Evolutionary conservation across 2,797 vertebrate genomes (phyloP), one percentile per base, ranked within the genome.

Genomic region (Myripristis jacobus): DNA sequence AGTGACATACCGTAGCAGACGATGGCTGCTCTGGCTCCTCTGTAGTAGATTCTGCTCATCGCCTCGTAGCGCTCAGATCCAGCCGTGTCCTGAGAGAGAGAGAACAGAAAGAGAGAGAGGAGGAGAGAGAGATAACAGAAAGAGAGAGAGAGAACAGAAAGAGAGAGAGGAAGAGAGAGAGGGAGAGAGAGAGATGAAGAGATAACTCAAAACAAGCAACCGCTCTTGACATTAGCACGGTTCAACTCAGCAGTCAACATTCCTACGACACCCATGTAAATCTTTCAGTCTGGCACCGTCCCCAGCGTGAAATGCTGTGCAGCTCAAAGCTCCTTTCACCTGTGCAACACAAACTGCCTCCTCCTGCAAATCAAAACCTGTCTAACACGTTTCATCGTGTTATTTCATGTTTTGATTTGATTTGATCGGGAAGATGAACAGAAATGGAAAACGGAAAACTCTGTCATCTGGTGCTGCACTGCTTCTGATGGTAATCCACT

Each of bases 41-140:
- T 93, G 89, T 99, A 99, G 90, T 99, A 99, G 80, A 99, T 99
- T 59, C 98, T 94, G 86, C 97, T 99, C 98, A 99, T 99, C 25
- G 98, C 97, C 81, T 99, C 98, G 0, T 99, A 99, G 12, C 98
- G 95, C 84, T 99, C 97, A 0, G 98, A 98, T 71, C 97, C 98
- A 0, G 98, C 98, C 0, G 98, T 99, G 87, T 99, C 97, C 98
- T 99, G 87, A 27, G 48, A 1, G 16, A 9, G 60, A 18, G 38
- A 11, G 65, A 36, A 65, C 27, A 64, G n/a, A 47, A 4, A 0
- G 19, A 51, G 19, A 18, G 6, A 19, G 21, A 54, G 21, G 34
- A 25, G 27, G n/a, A n/a, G n/a, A n/a, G n/a, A n/a, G n/a, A n/a
- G 41, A 8, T 9, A 36, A 2, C 22, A 24, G 4, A 0, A 4